Evolutionary conservation across 2,888 invertebrate genomes (phyloP).

Genomic region (Sthenelais limicola): DNA sequence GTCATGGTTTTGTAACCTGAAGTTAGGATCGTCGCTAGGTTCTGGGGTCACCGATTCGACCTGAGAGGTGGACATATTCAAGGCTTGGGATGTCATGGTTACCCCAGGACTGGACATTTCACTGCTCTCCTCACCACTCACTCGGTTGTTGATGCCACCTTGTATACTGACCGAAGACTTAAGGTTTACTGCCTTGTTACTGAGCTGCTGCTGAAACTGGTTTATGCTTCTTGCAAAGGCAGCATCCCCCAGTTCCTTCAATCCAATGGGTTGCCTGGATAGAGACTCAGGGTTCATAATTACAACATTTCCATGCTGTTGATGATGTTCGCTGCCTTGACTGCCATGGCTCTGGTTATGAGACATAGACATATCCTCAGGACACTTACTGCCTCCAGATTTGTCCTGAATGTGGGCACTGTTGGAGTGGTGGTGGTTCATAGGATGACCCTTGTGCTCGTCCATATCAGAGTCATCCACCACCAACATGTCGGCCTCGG

Average conservation of each 20-base stretch:
- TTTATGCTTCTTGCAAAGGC: constrained; percentile 28
- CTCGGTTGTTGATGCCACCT: background rate
- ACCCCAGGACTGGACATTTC: background rate
- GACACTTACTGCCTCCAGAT: background rate
- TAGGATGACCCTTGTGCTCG: constrained; percentile 9
- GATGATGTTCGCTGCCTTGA: background rate
- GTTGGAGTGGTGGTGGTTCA: background rate
- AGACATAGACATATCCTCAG: background rate
- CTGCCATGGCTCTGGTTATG: no score
- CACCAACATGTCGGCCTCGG: constrained; percentile 29
- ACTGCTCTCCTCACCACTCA: background rate
- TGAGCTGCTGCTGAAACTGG: constrained; percentile 10
- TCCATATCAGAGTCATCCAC: constrained; percentile 33
- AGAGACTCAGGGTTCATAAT: background rate
- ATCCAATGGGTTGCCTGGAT: background rate
- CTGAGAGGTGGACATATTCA: constrained; percentile 5
- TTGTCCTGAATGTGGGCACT: background rate
- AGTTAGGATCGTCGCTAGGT: constrained; percentile 5
- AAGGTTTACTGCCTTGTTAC: background rate
- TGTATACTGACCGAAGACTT: constrained; percentile 4
- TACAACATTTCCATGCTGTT: background rate
- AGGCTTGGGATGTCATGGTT: background rate
- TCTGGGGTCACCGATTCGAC: constrained; percentile 5
- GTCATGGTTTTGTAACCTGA: background rate
- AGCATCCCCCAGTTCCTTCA: constrained; percentile 28